These are phyloP conservation scores for Hartigia nigra DNA, from an alignment of 2,888 invertebrate species.

Conservation along the genomic window DNA sequence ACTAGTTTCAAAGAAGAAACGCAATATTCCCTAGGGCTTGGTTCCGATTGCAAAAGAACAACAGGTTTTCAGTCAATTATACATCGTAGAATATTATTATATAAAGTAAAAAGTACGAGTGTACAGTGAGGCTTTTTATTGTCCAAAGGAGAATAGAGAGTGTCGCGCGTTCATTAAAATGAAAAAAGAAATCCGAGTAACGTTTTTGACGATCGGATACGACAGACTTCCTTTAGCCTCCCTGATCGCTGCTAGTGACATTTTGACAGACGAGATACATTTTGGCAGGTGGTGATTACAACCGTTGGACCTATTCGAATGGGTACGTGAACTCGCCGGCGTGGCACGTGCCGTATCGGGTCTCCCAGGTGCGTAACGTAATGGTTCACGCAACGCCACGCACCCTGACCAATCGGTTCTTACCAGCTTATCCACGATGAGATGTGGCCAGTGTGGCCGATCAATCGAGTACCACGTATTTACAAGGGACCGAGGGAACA, in stretches of 20 bases:
- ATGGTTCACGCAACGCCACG: conserved; percentile 66
- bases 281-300: conserved; percentile 65
- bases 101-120: not conserved
- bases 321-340: conserved; percentile 65
- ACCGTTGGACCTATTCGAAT: conserved; percentile 64
- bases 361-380: conserved; percentile 65
- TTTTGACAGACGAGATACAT: conserved; percentile 37
- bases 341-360: conserved; percentile 64
- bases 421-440: conserved; percentile 59
- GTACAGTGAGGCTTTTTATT: not conserved
- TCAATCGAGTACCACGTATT: conserved; percentile 20
- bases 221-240: not conserved
- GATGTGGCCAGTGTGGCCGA: conserved; percentile 24
- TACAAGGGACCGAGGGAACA: conserved; percentile 4
- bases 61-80: not conserved
- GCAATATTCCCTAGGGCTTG: not conserved
- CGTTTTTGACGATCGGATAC: not conserved
- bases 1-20: not conserved
- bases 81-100: not conserved
- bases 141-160: not conserved
- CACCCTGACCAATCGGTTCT: conserved; percentile 65
- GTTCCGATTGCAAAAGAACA: not conserved
- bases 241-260: not conserved
- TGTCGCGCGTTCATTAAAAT: not conserved
- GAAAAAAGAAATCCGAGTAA: not conserved